Evolutionary conservation across 2,113 vertebrate species (phyloP).

Genomic region (Nibea coibor): DNA sequence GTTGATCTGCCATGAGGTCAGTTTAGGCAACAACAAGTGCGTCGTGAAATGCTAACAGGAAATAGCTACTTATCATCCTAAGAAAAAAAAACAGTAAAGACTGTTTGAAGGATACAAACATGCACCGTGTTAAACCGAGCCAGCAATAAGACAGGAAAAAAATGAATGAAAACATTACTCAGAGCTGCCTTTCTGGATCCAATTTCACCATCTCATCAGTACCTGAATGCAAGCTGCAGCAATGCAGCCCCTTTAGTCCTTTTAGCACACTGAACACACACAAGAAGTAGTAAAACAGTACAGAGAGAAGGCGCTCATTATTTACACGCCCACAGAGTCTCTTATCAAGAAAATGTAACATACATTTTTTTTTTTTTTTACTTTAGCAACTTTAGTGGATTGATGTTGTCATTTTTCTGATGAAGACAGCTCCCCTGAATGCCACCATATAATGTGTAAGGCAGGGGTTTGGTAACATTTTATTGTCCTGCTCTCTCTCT

Average conservation of each 20-base stretch:
- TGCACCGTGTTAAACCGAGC: too few species aligned
- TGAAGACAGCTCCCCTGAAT: slow-evolving; percentile 5
- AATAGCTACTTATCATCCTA: neutral
- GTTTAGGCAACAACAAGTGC: neutral
- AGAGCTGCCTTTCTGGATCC: too few species aligned
- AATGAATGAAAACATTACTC: too few species aligned
- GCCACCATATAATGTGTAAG: neutral
- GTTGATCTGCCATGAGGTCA: neutral
- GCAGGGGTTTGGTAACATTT: neutral
- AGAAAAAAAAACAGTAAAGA: neutral
- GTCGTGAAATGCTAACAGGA: neutral
- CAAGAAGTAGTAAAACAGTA: neutral
- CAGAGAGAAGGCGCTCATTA: neutral
- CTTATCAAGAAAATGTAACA: neutral
- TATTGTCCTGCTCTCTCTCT: slow-evolving; percentile 16
- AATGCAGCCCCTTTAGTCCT: neutral
- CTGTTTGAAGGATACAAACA: neutral
- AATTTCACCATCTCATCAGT: neutral
- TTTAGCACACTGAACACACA: neutral
- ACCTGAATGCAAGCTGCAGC: neutral
- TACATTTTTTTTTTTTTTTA: too few species aligned
- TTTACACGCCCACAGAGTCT: neutral
- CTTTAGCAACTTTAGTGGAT: neutral
- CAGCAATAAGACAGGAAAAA: too few species aligned
- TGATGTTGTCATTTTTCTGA: neutral